Evolutionary conservation across 1,140 invertebrate species (phyloP).

Genomic region (Drosophila jambulina): DNA sequence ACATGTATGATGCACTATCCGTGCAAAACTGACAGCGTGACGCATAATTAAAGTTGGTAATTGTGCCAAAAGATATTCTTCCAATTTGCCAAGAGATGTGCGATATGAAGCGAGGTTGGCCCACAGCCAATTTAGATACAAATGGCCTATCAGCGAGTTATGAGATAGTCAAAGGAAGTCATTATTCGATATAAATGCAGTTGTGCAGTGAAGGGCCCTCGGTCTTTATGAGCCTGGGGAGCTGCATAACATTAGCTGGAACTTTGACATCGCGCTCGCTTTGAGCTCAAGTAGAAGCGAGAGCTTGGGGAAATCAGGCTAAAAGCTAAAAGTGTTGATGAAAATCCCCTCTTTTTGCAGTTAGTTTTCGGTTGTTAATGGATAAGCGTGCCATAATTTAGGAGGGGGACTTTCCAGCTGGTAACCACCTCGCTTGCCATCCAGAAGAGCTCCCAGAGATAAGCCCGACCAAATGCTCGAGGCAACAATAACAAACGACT

Average conservation of each 20-base stretch:
- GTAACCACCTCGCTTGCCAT: constrained; percentile 13
- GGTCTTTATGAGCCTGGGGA: background rate
- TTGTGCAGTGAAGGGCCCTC: constrained; percentile 6
- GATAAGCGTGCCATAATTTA: constrained; percentile 56
- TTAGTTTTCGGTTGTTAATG: constrained; percentile 56
- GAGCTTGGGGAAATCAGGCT: constrained; percentile 65
- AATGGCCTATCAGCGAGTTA: constrained; percentile 50
- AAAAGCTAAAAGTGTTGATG: constrained; percentile 62
- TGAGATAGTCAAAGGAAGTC: constrained; percentile 38
- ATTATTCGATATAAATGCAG: constrained; percentile 50
- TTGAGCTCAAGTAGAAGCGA: constrained; percentile 20
- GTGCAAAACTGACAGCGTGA: constrained; percentile 54
- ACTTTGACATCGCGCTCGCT: constrained; percentile 30
- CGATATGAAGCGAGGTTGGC: constrained; percentile 40
- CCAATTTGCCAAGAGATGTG: constrained; percentile 46
- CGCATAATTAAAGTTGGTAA: constrained; percentile 66
- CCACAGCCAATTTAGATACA: constrained; percentile 47
- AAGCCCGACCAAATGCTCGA: constrained; percentile 45
- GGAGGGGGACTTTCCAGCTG: constrained; percentile 46
- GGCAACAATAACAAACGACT: constrained; percentile 73
- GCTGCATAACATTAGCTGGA: constrained; percentile 17
- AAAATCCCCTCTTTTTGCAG: constrained; percentile 23
- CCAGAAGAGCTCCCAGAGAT: constrained; percentile 35
- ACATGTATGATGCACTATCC: constrained; percentile 9
- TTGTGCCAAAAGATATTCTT: constrained; percentile 51